phyloP scores from a whole-genome alignment of 2,113 vertebrate genomes.

The Rhodinocichla rosea region DNA sequence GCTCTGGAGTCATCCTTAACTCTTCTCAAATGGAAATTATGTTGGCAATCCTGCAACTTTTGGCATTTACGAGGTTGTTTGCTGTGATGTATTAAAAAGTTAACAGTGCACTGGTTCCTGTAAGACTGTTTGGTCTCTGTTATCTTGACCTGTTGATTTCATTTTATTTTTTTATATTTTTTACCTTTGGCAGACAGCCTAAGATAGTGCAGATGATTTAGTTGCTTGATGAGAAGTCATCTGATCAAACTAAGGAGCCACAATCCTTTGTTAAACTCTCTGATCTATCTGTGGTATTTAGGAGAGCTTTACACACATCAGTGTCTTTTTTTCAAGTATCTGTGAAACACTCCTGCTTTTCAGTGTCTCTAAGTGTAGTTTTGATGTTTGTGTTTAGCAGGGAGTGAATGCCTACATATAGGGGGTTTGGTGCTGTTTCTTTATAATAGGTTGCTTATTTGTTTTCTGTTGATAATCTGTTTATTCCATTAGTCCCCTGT shows the following conservation, averaged over 20 bases:
- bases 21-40: not conserved
- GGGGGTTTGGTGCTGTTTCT: accelerated
- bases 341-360: not conserved
- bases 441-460: not conserved
- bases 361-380: not conserved
- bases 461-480: not conserved
- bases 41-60: not conserved
- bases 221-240: not conserved
- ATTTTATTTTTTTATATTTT: not conserved
- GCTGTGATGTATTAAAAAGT: not conserved
- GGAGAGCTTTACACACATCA: too few relatives aligned
- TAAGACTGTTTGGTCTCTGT: not conserved
- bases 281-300: not conserved
- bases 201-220: not conserved
- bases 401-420: not conserved
- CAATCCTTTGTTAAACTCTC: not conserved
- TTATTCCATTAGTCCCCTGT: not conserved
- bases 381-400: not conserved
- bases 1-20: not conserved
- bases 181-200: not conserved
- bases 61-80: not conserved
- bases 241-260: not conserved
- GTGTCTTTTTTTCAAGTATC: not conserved
- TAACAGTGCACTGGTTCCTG: not conserved
- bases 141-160: not conserved